Percentiles rank a stretch among this genome's conserved stretches.
Conservation (phyloP, 2,113 vertebrate genomes). For the Oryzias javanicus region DNA sequence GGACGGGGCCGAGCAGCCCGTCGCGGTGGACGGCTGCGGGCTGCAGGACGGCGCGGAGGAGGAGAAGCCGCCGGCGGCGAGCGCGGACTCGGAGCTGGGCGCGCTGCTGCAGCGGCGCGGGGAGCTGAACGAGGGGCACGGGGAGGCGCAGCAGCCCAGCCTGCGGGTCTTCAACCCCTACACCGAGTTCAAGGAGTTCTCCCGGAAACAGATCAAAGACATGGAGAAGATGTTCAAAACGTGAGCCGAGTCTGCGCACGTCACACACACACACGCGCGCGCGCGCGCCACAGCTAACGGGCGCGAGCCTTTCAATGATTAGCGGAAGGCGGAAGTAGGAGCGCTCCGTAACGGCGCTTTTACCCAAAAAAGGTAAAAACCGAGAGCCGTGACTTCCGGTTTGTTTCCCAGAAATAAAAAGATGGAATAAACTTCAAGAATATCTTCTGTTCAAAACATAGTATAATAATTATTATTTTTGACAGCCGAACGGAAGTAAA, state of each 20-base stretch:
- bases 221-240: conserved; percentile 93
- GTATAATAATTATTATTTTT: no score
- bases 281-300: no score
- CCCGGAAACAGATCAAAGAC: conserved; percentile 91
- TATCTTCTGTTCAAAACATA: no score
- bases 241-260: conserved; percentile 72
- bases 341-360: no score
- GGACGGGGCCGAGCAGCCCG: conserved; percentile 62
- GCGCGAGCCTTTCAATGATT: no score
- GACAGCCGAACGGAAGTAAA: no score
- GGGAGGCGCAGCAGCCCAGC: conserved; percentile 77
- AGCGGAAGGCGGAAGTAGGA: no score
- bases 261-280: no score
- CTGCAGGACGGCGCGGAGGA: conserved; percentile 43
- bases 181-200: conserved; percentile 96
- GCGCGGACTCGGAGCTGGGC: conserved; percentile 80
- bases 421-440: no score
- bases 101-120: conserved; percentile 81
- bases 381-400: no score
- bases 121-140: conserved; percentile 80
- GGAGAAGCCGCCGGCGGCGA: conserved; percentile 62
- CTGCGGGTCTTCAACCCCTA: conserved; percentile 89
- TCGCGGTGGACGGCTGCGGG: conserved; percentile 44
- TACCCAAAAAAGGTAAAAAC: no score
- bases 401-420: no score